A percentile compares a stretch with the other conserved stretches of the same genome.
Evolutionary conservation across 1,140 invertebrate genomes (phyloP).

Genomic region (Zaprionus inermis): DNA sequence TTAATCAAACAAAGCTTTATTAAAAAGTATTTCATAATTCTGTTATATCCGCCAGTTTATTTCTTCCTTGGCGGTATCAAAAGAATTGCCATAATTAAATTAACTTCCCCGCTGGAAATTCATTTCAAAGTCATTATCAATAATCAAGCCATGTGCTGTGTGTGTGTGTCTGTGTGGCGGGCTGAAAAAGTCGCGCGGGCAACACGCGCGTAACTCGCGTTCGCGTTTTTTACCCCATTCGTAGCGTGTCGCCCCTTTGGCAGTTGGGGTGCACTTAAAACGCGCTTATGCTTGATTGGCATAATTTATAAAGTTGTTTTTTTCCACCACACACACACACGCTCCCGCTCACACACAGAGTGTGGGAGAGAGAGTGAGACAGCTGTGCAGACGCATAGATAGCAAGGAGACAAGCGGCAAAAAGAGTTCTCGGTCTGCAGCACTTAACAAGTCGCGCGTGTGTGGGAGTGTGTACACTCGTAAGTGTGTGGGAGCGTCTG

Average conservation of each 20-base stretch:
- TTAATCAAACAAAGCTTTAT: slow-evolving; percentile 27
- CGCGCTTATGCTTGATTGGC: slow-evolving; percentile 80
- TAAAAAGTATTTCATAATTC: slow-evolving; percentile 26
- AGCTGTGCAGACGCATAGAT: slow-evolving; percentile 42
- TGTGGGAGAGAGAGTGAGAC: slow-evolving; percentile 22
- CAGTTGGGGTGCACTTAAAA: slow-evolving; percentile 75
- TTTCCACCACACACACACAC: slow-evolving; percentile 11
- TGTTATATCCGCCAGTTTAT: background rate
- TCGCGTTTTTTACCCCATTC: slow-evolving; percentile 27
- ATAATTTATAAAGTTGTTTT: slow-evolving; percentile 78
- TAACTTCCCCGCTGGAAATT: slow-evolving; percentile 73
- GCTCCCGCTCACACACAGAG: slow-evolving; percentile 11
- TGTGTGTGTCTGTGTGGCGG: background rate
- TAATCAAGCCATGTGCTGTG: slow-evolving; percentile 55
- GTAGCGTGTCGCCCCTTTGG: slow-evolving; percentile 38
- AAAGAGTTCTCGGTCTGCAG: slow-evolving; percentile 35
- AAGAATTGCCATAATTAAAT: slow-evolving; percentile 78
- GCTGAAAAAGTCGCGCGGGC: slow-evolving; percentile 19
- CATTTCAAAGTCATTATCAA: slow-evolving; percentile 80
- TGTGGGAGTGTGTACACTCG: slow-evolving; percentile 36
- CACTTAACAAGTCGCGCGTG: slow-evolving; percentile 31
- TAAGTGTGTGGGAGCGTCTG: slow-evolving; percentile 1
- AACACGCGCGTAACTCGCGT: slow-evolving; percentile 19
- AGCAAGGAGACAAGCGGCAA: slow-evolving; percentile 18
- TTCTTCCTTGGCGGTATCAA: slow-evolving; percentile 28